phyloP scores from a whole-genome alignment of 2,113 vertebrate species.

The Deroptyus accipitrinus region DNA sequence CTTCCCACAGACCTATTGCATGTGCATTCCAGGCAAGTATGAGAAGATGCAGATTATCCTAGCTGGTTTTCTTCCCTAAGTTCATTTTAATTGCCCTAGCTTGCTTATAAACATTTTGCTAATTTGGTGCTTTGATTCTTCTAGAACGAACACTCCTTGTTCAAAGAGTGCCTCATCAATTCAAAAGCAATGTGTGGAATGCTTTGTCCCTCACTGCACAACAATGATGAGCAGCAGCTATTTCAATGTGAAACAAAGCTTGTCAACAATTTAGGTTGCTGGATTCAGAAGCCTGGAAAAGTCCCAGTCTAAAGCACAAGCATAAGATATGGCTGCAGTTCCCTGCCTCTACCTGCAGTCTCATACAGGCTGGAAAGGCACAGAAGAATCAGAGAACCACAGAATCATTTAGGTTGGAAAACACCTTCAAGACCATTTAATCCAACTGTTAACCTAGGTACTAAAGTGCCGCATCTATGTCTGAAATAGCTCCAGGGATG shows the following conservation, averaged over 20 bases:
- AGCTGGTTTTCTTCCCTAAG: neutral
- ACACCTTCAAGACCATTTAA: neutral
- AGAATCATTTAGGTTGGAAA: neutral
- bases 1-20: neutral
- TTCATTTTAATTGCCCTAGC: neutral
- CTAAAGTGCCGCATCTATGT: neutral
- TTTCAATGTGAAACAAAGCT: neutral
- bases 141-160: neutral
- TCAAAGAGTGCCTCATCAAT: neutral
- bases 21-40: neutral
- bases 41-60: conserved; percentile 4
- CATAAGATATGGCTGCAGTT: neutral
- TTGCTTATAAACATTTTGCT: neutral
- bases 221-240: neutral
- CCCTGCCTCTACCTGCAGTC: neutral
- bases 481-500: neutral
- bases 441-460: neutral
- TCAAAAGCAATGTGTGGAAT: neutral
- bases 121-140: neutral
- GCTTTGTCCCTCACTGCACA: neutral
- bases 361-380: neutral
- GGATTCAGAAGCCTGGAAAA: neutral
- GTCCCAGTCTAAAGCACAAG: neutral
- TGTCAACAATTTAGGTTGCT: neutral
- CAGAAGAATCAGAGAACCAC: neutral